phyloP scores from a whole-genome alignment of 2,888 invertebrate genomes.

The Leptinotarsa peninsularis region DNA sequence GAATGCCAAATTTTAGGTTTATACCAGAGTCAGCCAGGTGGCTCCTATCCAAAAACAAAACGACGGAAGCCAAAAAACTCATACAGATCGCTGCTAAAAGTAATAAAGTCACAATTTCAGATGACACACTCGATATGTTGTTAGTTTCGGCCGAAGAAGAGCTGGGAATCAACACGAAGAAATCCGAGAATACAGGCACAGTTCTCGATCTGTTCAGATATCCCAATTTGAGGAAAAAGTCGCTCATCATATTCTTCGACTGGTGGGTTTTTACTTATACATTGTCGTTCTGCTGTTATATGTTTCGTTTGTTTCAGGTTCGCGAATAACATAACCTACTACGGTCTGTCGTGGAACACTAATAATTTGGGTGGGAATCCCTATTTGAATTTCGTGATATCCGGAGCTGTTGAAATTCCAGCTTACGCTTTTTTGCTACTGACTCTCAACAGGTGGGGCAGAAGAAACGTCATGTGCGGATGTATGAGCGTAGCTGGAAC shows the following conservation, averaged over 20 bases:
- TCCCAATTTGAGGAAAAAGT: constrained; percentile 74
- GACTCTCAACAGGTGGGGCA: constrained; percentile 77
- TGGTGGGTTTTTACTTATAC: constrained; percentile 69
- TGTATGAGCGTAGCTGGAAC: constrained; percentile 76
- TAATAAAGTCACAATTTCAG: constrained; percentile 72
- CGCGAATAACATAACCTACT: constrained; percentile 82
- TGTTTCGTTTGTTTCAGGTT: constrained; percentile 71
- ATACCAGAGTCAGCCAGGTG: constrained; percentile 82
- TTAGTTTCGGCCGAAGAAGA: constrained; percentile 65
- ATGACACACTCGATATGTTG: constrained; percentile 69
- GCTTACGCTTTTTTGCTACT: constrained; percentile 76
- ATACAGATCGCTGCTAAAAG: constrained; percentile 75
- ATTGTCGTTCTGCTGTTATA: background rate
- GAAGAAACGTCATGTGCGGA: constrained; percentile 76
- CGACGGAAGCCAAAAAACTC: constrained; percentile 72
- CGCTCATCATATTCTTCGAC: constrained; percentile 78
- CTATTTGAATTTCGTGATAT: constrained; percentile 79
- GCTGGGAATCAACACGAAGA: constrained; percentile 42
- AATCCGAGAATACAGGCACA: constrained; percentile 42
- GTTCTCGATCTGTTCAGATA: constrained; percentile 71
- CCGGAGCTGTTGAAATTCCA: constrained; percentile 82
- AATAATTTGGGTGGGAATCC: constrained; percentile 78
- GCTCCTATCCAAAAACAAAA: constrained; percentile 75
- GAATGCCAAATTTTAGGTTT: constrained; percentile 62
- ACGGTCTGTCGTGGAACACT: constrained; percentile 82